Percentiles rank a stretch among this genome's conserved stretches.
Evolutionary conservation across 1,140 invertebrate species (phyloP).

Genomic region (Drosophila parvula): DNA sequence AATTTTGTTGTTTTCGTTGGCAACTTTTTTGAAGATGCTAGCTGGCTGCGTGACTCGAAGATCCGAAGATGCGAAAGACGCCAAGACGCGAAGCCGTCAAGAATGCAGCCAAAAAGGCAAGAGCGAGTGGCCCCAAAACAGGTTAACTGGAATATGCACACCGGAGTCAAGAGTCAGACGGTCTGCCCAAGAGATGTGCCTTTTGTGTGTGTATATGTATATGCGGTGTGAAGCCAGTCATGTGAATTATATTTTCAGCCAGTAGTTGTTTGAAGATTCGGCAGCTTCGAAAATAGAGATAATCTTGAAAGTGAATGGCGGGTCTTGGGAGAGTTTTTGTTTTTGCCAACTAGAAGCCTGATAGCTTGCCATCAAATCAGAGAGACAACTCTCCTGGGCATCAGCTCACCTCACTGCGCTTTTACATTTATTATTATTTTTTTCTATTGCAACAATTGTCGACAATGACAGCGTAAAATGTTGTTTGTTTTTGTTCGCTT

Average conservation of each 20-base stretch:
- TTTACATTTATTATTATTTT: constrained; percentile 37
- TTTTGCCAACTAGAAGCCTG: constrained; percentile 11
- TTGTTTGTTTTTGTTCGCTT: constrained; percentile 44
- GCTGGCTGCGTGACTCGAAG: constrained; percentile 34
- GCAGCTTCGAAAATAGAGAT: constrained; percentile 33
- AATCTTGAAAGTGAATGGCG: constrained; percentile 70
- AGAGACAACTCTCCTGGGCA: neutral
- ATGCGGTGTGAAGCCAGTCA: constrained; percentile 62
- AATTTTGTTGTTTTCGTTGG: constrained; percentile 36
- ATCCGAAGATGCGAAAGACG: constrained; percentile 19
- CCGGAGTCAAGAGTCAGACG: constrained; percentile 68
- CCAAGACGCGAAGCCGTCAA: constrained; percentile 41
- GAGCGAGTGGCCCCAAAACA: constrained; percentile 50
- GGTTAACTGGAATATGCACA: constrained; percentile 67
- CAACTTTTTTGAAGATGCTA: constrained; percentile 62
- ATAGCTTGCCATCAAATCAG: constrained; percentile 4
- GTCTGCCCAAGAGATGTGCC: constrained; percentile 31
- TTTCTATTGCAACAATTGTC: constrained; percentile 63
- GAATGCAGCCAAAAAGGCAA: constrained; percentile 71
- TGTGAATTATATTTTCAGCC: constrained; percentile 66
- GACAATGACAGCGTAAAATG: constrained; percentile 74
- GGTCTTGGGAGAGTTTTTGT: constrained; percentile 10
- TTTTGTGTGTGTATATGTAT: constrained; percentile 15
- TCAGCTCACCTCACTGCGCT: constrained; percentile 25
- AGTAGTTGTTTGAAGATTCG: constrained; percentile 50